Conservation (phyloP, 2,797 vertebrate species). For the Allobates femoralis region DNA sequence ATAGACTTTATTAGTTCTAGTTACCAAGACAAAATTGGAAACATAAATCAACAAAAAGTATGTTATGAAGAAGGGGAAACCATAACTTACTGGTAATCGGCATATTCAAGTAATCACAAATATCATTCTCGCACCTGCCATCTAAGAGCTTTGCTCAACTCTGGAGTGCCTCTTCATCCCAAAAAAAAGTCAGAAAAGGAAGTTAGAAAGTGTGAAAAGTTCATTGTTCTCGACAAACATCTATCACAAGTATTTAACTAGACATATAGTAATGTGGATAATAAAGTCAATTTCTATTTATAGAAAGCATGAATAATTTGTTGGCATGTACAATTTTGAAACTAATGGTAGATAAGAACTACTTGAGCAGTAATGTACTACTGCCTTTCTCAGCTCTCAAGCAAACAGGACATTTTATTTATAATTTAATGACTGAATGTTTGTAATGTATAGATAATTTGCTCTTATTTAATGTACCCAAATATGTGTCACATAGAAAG, state of each 20-base stretch:
- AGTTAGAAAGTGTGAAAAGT: constrained; percentile 37
- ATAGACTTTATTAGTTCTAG: constrained; percentile 13
- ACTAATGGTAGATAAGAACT: constrained; percentile 26
- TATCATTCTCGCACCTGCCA: constrained; percentile 33
- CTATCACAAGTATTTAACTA: background rate
- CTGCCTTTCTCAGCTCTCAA: background rate
- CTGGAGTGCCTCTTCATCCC: constrained; percentile 32
- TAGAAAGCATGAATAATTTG: background rate
- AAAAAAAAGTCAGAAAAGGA: constrained; percentile 16
- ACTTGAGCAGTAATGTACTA: constrained; percentile 7
- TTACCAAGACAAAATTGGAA: constrained; percentile 54
- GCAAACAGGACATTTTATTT: background rate
- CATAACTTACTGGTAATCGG: constrained; percentile 44
- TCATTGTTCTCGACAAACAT: constrained; percentile 27
- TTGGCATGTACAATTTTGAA: background rate
- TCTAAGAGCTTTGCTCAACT: constrained; percentile 48
- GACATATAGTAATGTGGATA: constrained; percentile 10
- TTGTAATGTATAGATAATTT: background rate
- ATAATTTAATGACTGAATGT: background rate
- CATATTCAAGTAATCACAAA: constrained; percentile 29
- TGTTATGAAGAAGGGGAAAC: constrained; percentile 33
- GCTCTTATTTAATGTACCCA: background rate
- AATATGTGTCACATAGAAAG: background rate
- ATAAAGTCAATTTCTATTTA: constrained; percentile 38
- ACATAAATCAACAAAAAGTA: constrained; percentile 45